Conservation (phyloP, 2,888 invertebrate genomes). For the Spilarctia lutea region DNA sequence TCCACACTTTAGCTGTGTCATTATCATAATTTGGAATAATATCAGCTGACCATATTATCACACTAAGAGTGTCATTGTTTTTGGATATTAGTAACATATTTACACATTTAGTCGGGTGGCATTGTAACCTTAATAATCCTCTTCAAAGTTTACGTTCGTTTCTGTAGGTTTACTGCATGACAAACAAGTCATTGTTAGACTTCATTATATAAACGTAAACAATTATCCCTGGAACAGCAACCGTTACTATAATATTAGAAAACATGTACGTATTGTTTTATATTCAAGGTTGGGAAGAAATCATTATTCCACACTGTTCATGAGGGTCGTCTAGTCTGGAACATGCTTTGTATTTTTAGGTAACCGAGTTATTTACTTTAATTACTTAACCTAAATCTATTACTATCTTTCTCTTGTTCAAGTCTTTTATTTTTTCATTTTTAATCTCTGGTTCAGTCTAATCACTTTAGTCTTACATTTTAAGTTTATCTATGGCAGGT, state of each 20-base stretch:
- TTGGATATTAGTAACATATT: slow-evolving; percentile 27
- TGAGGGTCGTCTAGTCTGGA: neutral
- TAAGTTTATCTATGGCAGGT: too few relatives aligned
- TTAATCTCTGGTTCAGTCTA: neutral
- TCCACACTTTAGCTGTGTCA: slow-evolving; percentile 50
- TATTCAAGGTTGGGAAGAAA: slow-evolving; percentile 1
- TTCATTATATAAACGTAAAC: slow-evolving; percentile 18
- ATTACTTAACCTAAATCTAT: neutral
- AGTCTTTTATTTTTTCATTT: neutral
- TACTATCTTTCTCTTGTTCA: neutral
- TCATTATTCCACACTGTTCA: neutral
- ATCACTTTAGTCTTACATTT: neutral
- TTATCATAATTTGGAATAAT: slow-evolving; percentile 54
- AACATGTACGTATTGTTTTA: slow-evolving; percentile 4
- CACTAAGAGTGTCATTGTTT: slow-evolving; percentile 32
- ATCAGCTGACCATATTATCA: slow-evolving; percentile 32
- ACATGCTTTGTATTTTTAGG: neutral
- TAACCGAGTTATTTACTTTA: neutral
- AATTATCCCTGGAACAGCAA: slow-evolving; percentile 15
- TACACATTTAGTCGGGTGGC: neutral
- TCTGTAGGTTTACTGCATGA: neutral
- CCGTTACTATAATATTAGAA: slow-evolving; percentile 8
- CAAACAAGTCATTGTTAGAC: neutral
- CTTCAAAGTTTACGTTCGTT: neutral
- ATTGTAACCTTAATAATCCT: slow-evolving; percentile 2